Base-by-base conservation (phyloP, 1,140 invertebrate genomes). In the Ericerus pela region DNA sequence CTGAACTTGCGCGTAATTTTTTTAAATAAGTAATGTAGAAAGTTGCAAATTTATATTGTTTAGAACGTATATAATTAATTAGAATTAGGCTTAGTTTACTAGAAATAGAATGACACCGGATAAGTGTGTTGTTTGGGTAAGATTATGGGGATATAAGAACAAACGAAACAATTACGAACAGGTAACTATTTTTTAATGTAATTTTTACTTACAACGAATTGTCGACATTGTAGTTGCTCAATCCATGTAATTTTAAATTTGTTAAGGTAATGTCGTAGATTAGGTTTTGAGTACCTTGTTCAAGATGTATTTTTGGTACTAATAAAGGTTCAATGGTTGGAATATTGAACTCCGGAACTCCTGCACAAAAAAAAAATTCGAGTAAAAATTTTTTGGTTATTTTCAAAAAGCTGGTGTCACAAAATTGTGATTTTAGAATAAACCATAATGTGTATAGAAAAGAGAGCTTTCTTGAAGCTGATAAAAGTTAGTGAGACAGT, bases 201-300 rank as follows among this genome's bases (percentile, higher is more conserved):
- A 36, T n/a, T n/a, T n/a, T 8, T 14, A 59, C 62, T 59, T 31
- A 63, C 62, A 54, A 41, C n/a, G 62, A 54, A 31, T 64, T 56
- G 18, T 59, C 53, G 52, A 64, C 57, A 30, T 51, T 58, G 47
- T 61, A 62, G 53, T 58, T 37, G 14, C 57, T 61, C 14, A 62
- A 38, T 11, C 62, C 62, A 38, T 54, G 60, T 10, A 62, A 58
- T 51, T 63, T 62, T 20, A 64, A 52, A 53, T 66, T 59, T 30
- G 55, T 63, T 28, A 66, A 61, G 18, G 58, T 62, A 11, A 63
- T 60, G 29, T 63, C 63, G 47, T 63, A 64, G 53, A 59, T 62
- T 24, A 66, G 62, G 28, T 61, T 56, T 16, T 52, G 56, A 0
- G 58, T 62, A n/a, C 61, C 62, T 51, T 66, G 63, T 30, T 62